Conservation (phyloP, 2,888 invertebrate species). For the Philereme vetulata region DNA sequence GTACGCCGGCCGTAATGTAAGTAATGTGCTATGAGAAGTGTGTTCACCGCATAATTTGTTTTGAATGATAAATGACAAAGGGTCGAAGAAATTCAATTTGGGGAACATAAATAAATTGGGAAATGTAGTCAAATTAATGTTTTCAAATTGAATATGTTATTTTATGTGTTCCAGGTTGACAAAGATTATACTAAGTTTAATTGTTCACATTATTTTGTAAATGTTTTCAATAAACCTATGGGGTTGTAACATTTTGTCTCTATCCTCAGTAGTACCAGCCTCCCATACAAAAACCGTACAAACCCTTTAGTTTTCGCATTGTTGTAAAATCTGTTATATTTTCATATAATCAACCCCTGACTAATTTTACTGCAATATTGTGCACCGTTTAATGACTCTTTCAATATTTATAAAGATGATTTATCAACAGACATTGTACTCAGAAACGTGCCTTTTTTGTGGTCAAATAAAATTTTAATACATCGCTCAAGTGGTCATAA, state of each 20-base stretch:
- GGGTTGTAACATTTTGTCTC: no score
- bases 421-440: conserved; percentile 29
- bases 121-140: not conserved
- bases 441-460: conserved; percentile 39
- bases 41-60: conserved; percentile 26
- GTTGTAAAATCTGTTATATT: no score
- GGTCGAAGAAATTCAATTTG: conserved; percentile 14
- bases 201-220: no score
- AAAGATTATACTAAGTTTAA: no score
- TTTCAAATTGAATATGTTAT: not conserved
- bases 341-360: no score
- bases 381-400: conserved; percentile 17
- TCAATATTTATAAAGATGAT: conserved; percentile 26
- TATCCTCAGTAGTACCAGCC: no score
- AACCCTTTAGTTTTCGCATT: no score
- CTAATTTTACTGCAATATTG: not conserved
- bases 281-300: no score
- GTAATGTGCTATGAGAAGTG: conserved; percentile 24
- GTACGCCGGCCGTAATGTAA: conserved; percentile 30
- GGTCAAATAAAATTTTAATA: conserved; percentile 40
- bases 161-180: no score
- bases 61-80: conserved; percentile 30
- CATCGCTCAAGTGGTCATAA: conserved; percentile 38
- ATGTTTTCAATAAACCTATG: no score
- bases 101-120: conserved; percentile 1